Evolutionary conservation across 30 jellyfish, hydroid and myxozoan species (phyloP).

Genomic region (Aurelia aurita complex sp. Pacific): DNA sequence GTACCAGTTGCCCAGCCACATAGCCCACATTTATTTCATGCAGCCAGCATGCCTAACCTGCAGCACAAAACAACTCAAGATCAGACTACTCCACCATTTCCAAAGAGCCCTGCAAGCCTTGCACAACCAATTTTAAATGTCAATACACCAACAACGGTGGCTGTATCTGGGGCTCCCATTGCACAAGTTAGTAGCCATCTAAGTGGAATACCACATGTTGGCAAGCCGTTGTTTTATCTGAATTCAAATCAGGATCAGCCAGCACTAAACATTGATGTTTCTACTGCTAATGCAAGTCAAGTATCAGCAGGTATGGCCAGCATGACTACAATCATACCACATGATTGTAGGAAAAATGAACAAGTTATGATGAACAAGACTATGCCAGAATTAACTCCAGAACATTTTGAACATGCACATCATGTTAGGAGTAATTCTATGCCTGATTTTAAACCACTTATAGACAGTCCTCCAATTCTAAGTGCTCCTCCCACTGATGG

Average conservation of each 20-base stretch:
- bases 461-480: conserved; percentile 17
- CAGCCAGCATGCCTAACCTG: conserved; percentile 65
- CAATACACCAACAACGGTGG: conserved; percentile 30
- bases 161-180: conserved; percentile 7
- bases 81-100: conserved; percentile 10
- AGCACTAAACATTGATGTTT: background rate
- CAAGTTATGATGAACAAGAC: conserved; percentile 22
- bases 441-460: conserved; percentile 50
- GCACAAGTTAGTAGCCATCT: background rate
- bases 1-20: background rate
- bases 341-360: background rate
- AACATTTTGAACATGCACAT: conserved; percentile 13
- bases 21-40: conserved; percentile 52
- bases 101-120: background rate
- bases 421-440: conserved; percentile 67
- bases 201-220: conserved; percentile 37
- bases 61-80: background rate
- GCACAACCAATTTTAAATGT: conserved; percentile 39
- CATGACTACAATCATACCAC: background rate
- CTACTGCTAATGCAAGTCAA: background rate
- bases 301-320: background rate
- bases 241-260: conserved; percentile 5
- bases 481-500: conserved; percentile 84
- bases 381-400: conserved; percentile 34
- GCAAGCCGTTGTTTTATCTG: conserved; percentile 40